Conservation (phyloP, 2,888 invertebrate genomes). For the Morpho helenor region DNA sequence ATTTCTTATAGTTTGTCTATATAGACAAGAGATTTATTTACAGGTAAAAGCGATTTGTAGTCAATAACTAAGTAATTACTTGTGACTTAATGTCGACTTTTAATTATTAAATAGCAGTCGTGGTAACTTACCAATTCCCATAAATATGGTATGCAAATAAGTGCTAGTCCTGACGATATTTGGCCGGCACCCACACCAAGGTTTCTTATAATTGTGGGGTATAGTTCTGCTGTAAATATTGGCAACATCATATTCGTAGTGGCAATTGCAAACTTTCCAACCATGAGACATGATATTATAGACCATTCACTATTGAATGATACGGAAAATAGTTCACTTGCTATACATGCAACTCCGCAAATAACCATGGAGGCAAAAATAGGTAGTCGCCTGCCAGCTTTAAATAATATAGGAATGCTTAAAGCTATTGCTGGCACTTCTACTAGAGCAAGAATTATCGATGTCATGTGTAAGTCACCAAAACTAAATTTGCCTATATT, state of each 20-base stretch:
- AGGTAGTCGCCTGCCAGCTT: constrained; percentile 85
- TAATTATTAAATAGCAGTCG: no score
- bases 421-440: constrained; percentile 88
- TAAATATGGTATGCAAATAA: constrained; percentile 88
- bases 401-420: constrained; percentile 86
- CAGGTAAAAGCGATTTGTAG: no score
- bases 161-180: constrained; percentile 85
- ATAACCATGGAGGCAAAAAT: constrained; percentile 83
- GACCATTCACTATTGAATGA: constrained; percentile 81
- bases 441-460: constrained; percentile 85
- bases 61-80: no score
- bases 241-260: constrained; percentile 89
- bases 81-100: no score
- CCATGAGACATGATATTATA: constrained; percentile 86
- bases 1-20: no score
- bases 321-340: constrained; percentile 76
- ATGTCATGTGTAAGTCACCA: constrained; percentile 86
- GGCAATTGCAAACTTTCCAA: constrained; percentile 89
- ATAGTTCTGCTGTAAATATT: constrained; percentile 85
- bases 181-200: constrained; percentile 87
- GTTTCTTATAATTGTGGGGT: constrained; percentile 85
- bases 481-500: constrained; percentile 86
- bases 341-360: constrained; percentile 85
- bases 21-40: no score
- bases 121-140: constrained; percentile 83